Evolutionary conservation across 2,797 vertebrate genomes (phyloP).

Genomic region (Erpetoichthys calabaricus): DNA sequence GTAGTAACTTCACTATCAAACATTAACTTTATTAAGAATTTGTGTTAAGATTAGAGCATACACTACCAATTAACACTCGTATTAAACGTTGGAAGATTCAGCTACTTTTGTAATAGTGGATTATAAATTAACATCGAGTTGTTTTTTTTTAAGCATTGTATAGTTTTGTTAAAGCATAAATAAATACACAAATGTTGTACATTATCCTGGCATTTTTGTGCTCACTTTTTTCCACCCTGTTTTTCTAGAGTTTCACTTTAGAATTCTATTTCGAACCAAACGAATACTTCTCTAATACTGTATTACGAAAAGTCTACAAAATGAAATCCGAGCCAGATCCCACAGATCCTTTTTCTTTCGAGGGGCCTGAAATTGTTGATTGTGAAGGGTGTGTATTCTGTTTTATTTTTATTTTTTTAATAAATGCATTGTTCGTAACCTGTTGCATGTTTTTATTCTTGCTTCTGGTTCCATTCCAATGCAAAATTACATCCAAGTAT

Average conservation of each 20-base stretch:
- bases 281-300: conserved; percentile 78
- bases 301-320: conserved; percentile 92
- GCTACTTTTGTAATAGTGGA: no score
- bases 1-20: no score
- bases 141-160: no score
- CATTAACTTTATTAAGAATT: no score
- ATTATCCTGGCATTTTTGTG: no score
- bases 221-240: not conserved
- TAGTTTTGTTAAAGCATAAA: no score
- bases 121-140: no score
- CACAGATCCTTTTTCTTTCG: conserved; percentile 87
- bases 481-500: conserved; percentile 7
- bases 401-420: not conserved
- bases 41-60: no score
- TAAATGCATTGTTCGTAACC: conserved; percentile 3
- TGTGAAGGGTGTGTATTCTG: conserved; percentile 78
- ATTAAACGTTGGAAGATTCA: no score
- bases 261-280: conserved; percentile 95
- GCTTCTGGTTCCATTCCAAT: conserved; percentile 8
- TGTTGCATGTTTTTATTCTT: not conserved
- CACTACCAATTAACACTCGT: no score
- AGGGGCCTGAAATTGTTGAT: conserved; percentile 91
- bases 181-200: no score
- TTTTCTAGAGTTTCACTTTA: conserved; percentile 78
- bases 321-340: conserved; percentile 91